Percentiles rank a stretch among this genome's conserved stretches.
phyloP scores from a whole-genome alignment of 2,113 vertebrate species.

The Henicopernis longicauda region DNA sequence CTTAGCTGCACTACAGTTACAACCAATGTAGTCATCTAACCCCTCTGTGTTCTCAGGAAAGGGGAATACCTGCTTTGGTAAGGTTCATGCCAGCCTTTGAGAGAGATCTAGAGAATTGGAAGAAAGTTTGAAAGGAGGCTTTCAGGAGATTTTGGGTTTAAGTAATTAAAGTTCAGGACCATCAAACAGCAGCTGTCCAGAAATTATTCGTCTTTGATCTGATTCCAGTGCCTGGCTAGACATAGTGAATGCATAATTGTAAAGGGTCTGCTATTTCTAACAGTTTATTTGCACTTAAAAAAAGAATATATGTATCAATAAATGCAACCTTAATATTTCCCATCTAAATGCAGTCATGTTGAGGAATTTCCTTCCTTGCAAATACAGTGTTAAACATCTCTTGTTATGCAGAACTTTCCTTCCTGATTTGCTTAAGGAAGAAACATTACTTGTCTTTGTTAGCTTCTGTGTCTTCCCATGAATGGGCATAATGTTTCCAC shows the following conservation, averaged over 20 bases:
- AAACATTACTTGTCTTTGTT: not conserved
- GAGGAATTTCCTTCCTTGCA: not conserved
- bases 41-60: not conserved
- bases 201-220: not conserved
- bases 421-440: not conserved
- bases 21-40: not conserved
- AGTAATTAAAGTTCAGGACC: not conserved
- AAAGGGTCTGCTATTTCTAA: not conserved
- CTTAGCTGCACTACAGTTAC: not conserved
- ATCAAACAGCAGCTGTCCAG: not conserved
- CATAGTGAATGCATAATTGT: not conserved
- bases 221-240: not conserved
- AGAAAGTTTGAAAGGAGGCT: not conserved
- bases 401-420: not conserved
- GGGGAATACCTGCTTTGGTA: not conserved
- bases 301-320: not conserved
- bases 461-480: not conserved
- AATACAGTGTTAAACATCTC: not conserved
- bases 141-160: not conserved
- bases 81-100: not conserved
- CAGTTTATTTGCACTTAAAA: not conserved
- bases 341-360: not conserved
- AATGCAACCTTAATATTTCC: not conserved
- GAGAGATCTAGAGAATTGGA: not conserved
- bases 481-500: not conserved